Evolutionary conservation across 2,888 invertebrate genomes (phyloP), one percentile per base, ranked within the genome.

Genomic region (Hydropsyche betteni): DNA sequence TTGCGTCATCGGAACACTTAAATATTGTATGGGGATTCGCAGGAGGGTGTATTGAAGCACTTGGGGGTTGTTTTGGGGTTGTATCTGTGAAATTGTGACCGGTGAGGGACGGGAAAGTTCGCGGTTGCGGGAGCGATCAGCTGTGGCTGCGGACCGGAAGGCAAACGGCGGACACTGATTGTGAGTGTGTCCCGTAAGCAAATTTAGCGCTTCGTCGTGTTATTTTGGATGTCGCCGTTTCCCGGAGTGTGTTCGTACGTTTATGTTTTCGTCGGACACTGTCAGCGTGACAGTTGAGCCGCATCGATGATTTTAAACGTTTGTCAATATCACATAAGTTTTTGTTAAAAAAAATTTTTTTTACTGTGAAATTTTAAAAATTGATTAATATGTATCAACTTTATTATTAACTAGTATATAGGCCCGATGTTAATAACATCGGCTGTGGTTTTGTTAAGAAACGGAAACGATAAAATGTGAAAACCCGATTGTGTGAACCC

Each of bases 201-300:
- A 72, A 72, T 72, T 72, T 72, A 72, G 72, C 55, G 61, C 72
- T 72, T 72, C 70, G 52, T 58, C 55, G 72, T 44, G 44, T 52
- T 72, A 72, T 72, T 72, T 72, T 58, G 55, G 72, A 72, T 55
- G 55, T 52, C 14, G 52, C 12, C 55, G 36, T 72, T 58, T 72
- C 44, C 36, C 72, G 61, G 5, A 34, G 72, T 24, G n/a, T 34
- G 4, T 14, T 58, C 36, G 61, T n/a, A 36, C 38, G 38, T 14
- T 72, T 58, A 38, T 36, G 72, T 50, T 6, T n/a, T 72, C 34
- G 38, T 72, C 34, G 38, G 38, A 44, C 14, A 14, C 34, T 72
- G 72, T 72, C 72, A 72, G 24, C 7, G 50, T 58, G 72, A 72
- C 72, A 72, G 72, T 36, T 72, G 72, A 14, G 16, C 38, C 51